Evolutionary conservation across 2,888 invertebrate genomes (phyloP).

Genomic region (Ophion slaviceki): DNA sequence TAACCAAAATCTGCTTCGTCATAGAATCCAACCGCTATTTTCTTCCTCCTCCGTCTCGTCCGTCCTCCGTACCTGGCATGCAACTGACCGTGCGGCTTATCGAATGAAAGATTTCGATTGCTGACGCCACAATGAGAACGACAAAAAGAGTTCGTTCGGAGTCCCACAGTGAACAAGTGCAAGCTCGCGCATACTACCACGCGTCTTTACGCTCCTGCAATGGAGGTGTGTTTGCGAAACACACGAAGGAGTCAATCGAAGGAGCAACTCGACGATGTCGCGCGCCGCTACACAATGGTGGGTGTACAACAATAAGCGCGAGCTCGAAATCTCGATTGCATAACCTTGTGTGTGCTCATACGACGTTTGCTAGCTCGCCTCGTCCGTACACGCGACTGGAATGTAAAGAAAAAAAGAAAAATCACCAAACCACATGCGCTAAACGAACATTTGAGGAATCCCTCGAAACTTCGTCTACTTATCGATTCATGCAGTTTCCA

Average conservation of each 20-base stretch:
- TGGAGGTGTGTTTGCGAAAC: conserved; percentile 62
- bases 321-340: conserved; percentile 50
- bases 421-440: not conserved
- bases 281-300: conserved; percentile 2
- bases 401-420: not conserved
- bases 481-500: not conserved
- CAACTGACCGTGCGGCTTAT: too few species aligned
- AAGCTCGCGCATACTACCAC: not conserved
- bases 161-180: not conserved
- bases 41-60: too few species aligned
- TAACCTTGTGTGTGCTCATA: conserved; percentile 23
- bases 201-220: conserved; percentile 42
- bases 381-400: not conserved
- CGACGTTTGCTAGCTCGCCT: not conserved
- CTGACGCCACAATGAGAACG: not conserved
- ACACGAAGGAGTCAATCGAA: conserved; percentile 30
- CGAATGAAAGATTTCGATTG: too few species aligned
- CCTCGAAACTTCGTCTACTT: not conserved
- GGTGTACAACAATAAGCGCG: conserved; percentile 42
- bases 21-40: not conserved
- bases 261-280: conserved; percentile 14
- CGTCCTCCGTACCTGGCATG: too few species aligned
- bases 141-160: not conserved
- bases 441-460: not conserved
- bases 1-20: not conserved